These are phyloP conservation scores for Alca torda DNA, from an alignment of 2,797 vertebrate genomes.

Conservation along the genomic window DNA sequence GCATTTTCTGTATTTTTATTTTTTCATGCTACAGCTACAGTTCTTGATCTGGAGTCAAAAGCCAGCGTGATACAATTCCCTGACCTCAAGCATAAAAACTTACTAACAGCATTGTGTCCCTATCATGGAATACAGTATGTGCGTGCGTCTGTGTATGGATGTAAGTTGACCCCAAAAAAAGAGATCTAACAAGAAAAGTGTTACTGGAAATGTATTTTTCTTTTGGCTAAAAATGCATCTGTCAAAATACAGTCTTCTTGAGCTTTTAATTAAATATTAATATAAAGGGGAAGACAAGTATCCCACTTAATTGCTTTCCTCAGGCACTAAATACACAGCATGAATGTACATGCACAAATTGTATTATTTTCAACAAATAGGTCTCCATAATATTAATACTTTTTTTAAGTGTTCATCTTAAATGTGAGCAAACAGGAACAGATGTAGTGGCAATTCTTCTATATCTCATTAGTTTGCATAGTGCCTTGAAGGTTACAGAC, in stretches of 20 bases:
- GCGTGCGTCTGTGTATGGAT: background rate
- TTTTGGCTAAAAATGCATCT: background rate
- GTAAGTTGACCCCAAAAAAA: background rate
- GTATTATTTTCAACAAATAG: slow-evolving; percentile 18
- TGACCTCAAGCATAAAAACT: slow-evolving; percentile 19
- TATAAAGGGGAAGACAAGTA: background rate
- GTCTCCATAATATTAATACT: background rate
- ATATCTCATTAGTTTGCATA: slow-evolving; percentile 20
- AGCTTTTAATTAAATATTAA: slow-evolving; percentile 54
- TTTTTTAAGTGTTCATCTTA: background rate
- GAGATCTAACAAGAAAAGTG: background rate
- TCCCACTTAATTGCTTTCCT: background rate
- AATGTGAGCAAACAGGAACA: background rate
- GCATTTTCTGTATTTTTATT: background rate
- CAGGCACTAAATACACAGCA: background rate
- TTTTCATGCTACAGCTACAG: background rate
- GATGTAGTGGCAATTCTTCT: background rate
- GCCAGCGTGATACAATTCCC: background rate
- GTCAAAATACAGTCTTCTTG: background rate
- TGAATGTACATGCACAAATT: background rate
- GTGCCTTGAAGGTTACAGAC: slow-evolving; percentile 32
- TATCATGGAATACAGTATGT: background rate
- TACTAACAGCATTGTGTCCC: slow-evolving; percentile 10
- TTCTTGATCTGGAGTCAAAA: slow-evolving; percentile 51
- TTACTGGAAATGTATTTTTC: slow-evolving; percentile 9